Conservation (phyloP, 2,113 vertebrate genomes). For the Istiophorus platypterus region DNA sequence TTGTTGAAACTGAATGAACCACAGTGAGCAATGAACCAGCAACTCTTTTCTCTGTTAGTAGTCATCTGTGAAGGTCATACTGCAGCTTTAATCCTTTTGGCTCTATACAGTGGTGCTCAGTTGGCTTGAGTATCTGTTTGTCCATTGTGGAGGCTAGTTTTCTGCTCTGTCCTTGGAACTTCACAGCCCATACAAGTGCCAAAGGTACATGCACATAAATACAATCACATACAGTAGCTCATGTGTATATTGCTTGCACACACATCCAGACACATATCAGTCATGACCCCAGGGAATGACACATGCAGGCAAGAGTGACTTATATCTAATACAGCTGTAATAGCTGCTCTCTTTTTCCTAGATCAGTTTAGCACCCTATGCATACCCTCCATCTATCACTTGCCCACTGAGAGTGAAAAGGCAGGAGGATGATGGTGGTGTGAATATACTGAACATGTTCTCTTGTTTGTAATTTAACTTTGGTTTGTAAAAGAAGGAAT, state of each 20-base stretch:
- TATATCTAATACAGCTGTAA: conserved; percentile 60
- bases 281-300: conserved; percentile 36
- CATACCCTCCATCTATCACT: conserved; percentile 30
- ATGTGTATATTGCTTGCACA: background rate
- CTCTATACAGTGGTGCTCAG: conserved; percentile 34
- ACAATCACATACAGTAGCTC: background rate
- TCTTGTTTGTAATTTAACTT: no score
- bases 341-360: conserved; percentile 66
- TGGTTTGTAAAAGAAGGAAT: no score
- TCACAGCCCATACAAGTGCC: conserved; percentile 25
- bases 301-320: conserved; percentile 56
- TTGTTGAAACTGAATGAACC: conserved; percentile 33
- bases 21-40: conserved; percentile 18
- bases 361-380: conserved; percentile 65
- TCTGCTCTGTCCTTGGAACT: conserved; percentile 69
- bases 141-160: conserved; percentile 53
- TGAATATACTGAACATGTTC: conserved; percentile 48
- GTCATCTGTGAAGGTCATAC: conserved; percentile 67
- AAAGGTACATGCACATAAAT: background rate
- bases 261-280: conserved; percentile 30
- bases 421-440: conserved; percentile 29
- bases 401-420: conserved; percentile 14
- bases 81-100: conserved; percentile 66
- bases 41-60: conserved; percentile 20
- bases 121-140: conserved; percentile 45